A percentile compares a stretch with the other conserved stretches of the same genome.
These are phyloP conservation scores for Illadopsis cleaveri DNA, from an alignment of 2,113 vertebrate species.

Conservation along the genomic window DNA sequence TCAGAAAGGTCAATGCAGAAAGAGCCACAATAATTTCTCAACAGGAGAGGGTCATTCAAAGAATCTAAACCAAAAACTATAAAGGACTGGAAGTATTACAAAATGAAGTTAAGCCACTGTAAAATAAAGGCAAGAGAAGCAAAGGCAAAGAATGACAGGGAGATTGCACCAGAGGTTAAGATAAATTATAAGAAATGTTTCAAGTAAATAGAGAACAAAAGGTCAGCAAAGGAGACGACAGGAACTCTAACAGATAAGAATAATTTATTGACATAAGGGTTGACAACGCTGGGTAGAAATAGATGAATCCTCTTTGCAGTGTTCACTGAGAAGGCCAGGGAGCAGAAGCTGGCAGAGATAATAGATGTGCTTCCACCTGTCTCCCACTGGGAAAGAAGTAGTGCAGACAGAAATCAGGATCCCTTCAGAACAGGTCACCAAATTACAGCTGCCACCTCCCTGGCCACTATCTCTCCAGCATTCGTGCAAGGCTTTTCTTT, in stretches of 20 bases:
- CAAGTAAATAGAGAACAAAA: slow-evolving; percentile 63
- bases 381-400: neutral
- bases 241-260: slow-evolving; percentile 38
- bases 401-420: neutral
- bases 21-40: neutral
- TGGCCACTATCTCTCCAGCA: neutral
- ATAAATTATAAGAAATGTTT: slow-evolving; percentile 60
- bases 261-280: slow-evolving; percentile 51
- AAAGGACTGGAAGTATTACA: slow-evolving; percentile 13
- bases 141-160: slow-evolving; percentile 28
- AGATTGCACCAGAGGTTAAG: slow-evolving; percentile 38
- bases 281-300: neutral
- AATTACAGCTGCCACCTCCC: neutral
- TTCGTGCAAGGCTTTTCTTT: neutral
- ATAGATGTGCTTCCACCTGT: neutral
- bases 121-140: slow-evolving; percentile 37
- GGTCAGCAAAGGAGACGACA: slow-evolving; percentile 1
- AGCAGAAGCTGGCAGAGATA: slow-evolving; percentile 17
- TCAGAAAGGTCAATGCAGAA: neutral
- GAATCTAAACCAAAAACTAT: neutral
- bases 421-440: neutral
- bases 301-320: neutral
- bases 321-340: neutral
- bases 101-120: slow-evolving; percentile 42
- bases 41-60: neutral